phyloP scores from a whole-genome alignment of 2,797 vertebrate genomes.

The Spinus olivaceus region DNA sequence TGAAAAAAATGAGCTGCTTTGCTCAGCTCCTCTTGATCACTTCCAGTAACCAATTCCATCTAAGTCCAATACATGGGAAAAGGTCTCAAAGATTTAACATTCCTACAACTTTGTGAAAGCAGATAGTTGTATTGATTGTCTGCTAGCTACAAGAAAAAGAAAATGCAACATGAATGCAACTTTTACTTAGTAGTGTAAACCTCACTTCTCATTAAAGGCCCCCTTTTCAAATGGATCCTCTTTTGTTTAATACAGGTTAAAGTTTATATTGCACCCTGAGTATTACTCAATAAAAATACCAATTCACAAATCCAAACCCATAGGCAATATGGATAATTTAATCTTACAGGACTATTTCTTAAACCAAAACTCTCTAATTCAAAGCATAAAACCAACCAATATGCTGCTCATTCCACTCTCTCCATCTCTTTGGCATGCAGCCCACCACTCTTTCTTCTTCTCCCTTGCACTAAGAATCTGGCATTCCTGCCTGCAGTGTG shows the following conservation, averaged over 20 bases:
- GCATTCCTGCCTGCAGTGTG: background rate
- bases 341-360: background rate
- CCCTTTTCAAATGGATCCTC: background rate
- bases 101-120: background rate
- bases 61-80: background rate
- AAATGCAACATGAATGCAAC: background rate
- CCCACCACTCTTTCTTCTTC: background rate
- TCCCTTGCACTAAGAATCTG: background rate
- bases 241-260: background rate
- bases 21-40: conserved; percentile 27
- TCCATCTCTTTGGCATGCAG: background rate
- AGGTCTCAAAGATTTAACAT: background rate
- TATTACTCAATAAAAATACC: background rate
- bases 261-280: background rate
- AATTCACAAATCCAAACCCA: background rate
- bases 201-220: background rate
- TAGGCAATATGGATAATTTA: background rate
- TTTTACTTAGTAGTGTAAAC: background rate
- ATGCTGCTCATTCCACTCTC: background rate
- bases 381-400: background rate
- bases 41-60: conserved; percentile 20
- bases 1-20: conserved; percentile 32
- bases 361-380: background rate
- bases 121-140: background rate
- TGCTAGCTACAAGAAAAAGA: background rate